phyloP scores from a whole-genome alignment of 2,797 vertebrate genomes.

The Acomys russatus region DNA sequence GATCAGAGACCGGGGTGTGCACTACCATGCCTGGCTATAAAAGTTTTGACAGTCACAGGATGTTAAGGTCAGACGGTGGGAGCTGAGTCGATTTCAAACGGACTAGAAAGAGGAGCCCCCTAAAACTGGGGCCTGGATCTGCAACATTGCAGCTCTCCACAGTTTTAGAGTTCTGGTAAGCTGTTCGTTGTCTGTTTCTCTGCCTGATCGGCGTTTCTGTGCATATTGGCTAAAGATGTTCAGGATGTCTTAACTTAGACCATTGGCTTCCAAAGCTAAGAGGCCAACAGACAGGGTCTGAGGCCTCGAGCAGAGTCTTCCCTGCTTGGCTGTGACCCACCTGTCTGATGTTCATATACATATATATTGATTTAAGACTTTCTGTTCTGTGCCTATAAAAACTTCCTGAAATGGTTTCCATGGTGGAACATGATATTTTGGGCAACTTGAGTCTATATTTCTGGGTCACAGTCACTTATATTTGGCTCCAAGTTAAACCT shows the following conservation, averaged over 20 bases:
- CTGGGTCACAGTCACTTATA: neutral
- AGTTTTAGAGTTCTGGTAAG: neutral
- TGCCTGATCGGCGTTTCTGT: neutral
- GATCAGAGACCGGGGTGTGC: neutral
- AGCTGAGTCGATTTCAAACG: neutral
- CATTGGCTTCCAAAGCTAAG: neutral
- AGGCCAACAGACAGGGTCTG: neutral
- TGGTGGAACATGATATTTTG: neutral
- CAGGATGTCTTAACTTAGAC: neutral
- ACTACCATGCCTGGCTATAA: neutral
- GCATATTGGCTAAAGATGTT: neutral
- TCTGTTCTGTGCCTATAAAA: slow-evolving; percentile 23
- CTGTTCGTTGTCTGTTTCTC: neutral
- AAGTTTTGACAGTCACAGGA: neutral
- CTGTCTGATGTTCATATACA: neutral
- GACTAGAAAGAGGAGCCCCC: neutral
- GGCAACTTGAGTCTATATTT: neutral
- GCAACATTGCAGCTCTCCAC: neutral
- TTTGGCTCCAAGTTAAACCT: slow-evolving; percentile 3
- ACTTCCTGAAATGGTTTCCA: neutral
- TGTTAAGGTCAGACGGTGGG: neutral
- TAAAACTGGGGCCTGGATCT: neutral
- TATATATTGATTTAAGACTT: neutral
- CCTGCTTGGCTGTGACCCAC: neutral
- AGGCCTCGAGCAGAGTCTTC: neutral